phyloP scores from a whole-genome alignment of 2,888 invertebrate species.

The Odontocolon sp. region DNA sequence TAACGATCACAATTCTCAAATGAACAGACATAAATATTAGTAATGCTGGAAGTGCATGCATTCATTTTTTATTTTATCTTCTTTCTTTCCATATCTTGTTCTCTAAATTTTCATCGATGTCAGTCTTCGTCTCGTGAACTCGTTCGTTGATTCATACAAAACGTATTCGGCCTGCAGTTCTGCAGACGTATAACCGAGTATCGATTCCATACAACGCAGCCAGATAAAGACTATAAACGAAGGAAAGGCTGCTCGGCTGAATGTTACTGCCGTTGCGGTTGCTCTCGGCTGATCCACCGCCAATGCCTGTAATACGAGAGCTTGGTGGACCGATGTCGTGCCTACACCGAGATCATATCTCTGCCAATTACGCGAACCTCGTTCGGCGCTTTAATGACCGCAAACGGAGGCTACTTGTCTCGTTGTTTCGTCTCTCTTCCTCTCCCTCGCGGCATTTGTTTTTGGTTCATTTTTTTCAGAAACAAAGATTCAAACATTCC shows the following conservation, averaged over 20 bases:
- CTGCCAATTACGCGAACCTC: constrained; percentile 66
- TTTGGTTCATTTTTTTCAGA: too few species aligned
- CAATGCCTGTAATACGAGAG: constrained; percentile 39
- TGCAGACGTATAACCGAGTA: background rate
- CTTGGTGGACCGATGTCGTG: constrained; percentile 61
- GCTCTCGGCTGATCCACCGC: constrained; percentile 30
- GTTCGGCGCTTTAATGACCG: constrained; percentile 65
- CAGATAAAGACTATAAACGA: constrained; percentile 14
- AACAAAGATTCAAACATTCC: too few species aligned
- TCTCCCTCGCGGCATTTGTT: constrained; percentile 21
- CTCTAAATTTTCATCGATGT: constrained; percentile 15
- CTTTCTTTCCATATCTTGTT: background rate
- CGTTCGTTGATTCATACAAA: constrained; percentile 5
- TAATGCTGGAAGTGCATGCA: background rate
- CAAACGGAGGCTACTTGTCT: constrained; percentile 59
- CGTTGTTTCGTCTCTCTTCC: constrained; percentile 46
- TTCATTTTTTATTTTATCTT: constrained; percentile 1
- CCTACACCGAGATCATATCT: constrained; percentile 66
- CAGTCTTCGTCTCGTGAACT: background rate
- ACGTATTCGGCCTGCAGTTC: constrained; percentile 6
- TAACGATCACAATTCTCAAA: background rate
- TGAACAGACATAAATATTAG: constrained; percentile 17
- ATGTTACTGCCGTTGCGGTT: constrained; percentile 15
- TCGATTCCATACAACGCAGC: constrained; percentile 26
- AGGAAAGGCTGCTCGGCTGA: constrained; percentile 20